phyloP scores from a whole-genome alignment of 1,140 invertebrate species.

The Lepidurus arcticus region DNA sequence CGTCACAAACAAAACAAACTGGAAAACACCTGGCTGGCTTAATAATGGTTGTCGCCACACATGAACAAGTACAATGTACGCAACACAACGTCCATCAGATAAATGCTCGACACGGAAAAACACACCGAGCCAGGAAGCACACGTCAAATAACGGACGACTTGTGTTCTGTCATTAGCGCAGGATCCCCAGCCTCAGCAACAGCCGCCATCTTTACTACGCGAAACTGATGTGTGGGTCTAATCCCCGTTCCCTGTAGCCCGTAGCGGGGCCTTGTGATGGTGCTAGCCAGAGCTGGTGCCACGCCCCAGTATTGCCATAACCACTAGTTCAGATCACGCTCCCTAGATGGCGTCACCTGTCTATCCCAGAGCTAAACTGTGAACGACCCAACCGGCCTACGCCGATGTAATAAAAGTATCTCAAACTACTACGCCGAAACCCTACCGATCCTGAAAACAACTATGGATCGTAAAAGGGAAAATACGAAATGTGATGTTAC shows the following conservation, averaged over 20 bases:
- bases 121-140: background rate
- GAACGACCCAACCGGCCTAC: no score
- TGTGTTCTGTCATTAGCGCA: background rate
- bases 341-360: no score
- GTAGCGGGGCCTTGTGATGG: no score
- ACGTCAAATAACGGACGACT: background rate
- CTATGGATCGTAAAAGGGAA: no score
- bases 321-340: no score
- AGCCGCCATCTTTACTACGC: conserved; percentile 13
- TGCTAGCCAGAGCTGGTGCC: no score
- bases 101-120: background rate
- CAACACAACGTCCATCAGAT: background rate
- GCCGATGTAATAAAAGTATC: no score
- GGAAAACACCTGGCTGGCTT: background rate
- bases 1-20: conserved; percentile 22
- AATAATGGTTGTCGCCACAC: background rate
- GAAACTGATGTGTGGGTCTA: background rate
- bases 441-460: no score
- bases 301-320: no score
- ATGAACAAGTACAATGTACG: background rate
- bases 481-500: no score
- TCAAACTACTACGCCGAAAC: no score
- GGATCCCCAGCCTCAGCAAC: background rate
- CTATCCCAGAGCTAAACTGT: no score
- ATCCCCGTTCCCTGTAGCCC: background rate